Evolutionary conservation across 2,797 vertebrate genomes (phyloP), one percentile per base, ranked within the genome.

Genomic region (Gymnopithys bicolor): DNA sequence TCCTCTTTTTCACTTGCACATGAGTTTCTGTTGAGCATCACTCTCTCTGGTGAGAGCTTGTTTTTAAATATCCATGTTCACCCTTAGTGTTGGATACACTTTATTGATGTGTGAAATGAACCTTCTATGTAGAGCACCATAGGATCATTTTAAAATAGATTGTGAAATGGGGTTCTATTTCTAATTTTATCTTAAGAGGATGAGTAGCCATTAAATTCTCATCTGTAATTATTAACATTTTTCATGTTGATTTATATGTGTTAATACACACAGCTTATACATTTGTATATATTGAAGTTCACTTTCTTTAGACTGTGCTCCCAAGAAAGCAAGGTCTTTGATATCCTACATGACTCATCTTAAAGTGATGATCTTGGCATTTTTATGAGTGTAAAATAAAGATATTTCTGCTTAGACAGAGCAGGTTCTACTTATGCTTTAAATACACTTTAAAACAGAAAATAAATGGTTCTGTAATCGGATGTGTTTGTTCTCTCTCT

Each of bases 351-450:
- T 14, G 27, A 37, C 30, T 35, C 9, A 41, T 62, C 71, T 84
- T 53, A 81, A 89, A 91, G 46, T 43, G 10, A 67, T 52, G 25
- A 70, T 74, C 37, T 52, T 88, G 56, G 74, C 83, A 73, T 63
- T 90, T 56, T 48, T 88, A 27, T 51, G 86, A 90, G 49, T 51
- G 23, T 41, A 91, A 96, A 84, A 87, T 67, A 82, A 91, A 88
- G 77, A 94, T 60, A 91, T 53, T 88, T 41, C n/a, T 84, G 49
- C 91, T 96, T 93, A 87, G 49, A 80, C 70, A 71, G 64, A 79
- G 41, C 41, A 93, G 74, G 70, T 94, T 94, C 60, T 89, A 62
- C 53, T 95, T 90, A 82, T 39, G 53, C 10, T 74, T 91, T 84
- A 89, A 93, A 90, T 9, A 87, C 52, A 32, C 60, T 88, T 94